Conservation (phyloP, 2,797 vertebrate species). For the Synanceia verrucosa region DNA sequence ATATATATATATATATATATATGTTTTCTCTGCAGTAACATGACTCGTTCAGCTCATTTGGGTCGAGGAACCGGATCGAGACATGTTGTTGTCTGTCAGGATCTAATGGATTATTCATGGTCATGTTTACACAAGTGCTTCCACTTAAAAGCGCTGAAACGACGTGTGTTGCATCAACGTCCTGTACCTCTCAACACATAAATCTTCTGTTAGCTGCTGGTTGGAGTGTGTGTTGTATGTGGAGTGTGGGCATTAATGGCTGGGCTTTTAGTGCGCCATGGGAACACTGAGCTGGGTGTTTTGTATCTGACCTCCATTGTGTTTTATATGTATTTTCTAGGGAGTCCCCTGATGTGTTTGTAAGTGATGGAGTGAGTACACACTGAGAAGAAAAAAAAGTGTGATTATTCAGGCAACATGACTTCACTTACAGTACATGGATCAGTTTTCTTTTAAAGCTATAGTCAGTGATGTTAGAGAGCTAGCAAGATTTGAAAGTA, state of each 20-base stretch:
- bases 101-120: slow-evolving; percentile 61
- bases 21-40: background rate
- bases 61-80: slow-evolving; percentile 17
- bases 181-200: slow-evolving; percentile 19
- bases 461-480: too few relatives aligned
- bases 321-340: background rate
- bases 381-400: background rate
- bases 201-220: slow-evolving; percentile 21
- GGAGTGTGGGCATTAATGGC: slow-evolving; percentile 37
- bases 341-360: background rate
- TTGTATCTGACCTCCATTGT: slow-evolving; percentile 4
- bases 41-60: slow-evolving; percentile 16
- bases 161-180: slow-evolving; percentile 16
- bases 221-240: slow-evolving; percentile 17
- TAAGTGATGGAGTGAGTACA: background rate
- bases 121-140: slow-evolving; percentile 54
- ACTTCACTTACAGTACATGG: background rate
- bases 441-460: background rate
- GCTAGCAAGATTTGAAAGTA: too few relatives aligned
- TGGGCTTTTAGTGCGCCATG: slow-evolving; percentile 34
- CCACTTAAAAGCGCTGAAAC: slow-evolving; percentile 37
- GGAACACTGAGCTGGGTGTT: slow-evolving; percentile 3
- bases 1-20: background rate
- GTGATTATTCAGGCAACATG: fast-evolving
- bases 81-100: slow-evolving; percentile 26